phyloP scores from a whole-genome alignment of 2,113 vertebrate genomes.

The Alces alces region DNA sequence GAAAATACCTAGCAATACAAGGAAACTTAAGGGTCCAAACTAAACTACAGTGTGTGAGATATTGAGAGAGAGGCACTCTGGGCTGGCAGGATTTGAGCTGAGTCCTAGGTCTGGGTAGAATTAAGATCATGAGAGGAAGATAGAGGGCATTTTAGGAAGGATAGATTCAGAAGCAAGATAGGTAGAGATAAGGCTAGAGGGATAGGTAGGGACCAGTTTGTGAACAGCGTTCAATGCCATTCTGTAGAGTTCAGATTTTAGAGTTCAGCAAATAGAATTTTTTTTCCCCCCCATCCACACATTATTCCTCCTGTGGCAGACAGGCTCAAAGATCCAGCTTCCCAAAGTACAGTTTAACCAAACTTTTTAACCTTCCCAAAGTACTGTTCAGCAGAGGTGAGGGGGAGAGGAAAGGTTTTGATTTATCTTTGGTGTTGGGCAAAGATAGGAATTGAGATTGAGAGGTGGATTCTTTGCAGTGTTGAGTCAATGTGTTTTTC shows the following conservation, averaged over 20 bases:
- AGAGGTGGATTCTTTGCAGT: background rate
- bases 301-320: background rate
- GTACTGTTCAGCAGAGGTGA: background rate
- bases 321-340: background rate
- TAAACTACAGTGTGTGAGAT: background rate
- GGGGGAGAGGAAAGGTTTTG: background rate
- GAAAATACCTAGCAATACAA: background rate
- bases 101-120: background rate
- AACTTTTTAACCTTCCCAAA: background rate
- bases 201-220: background rate
- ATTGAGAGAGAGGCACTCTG: background rate
- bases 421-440: background rate
- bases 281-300: background rate
- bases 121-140: background rate
- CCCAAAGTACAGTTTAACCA: background rate
- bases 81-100: background rate
- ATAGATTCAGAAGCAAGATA: background rate
- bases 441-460: background rate
- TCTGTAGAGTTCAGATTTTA: background rate
- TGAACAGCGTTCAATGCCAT: background rate
- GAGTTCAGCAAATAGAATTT: no score
- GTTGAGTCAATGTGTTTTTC: background rate
- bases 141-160: background rate
- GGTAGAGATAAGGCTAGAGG: background rate
- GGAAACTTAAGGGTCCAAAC: background rate